Base-by-base conservation (phyloP, 2,888 invertebrate species). In the Lepidochitona cinerea region DNA sequence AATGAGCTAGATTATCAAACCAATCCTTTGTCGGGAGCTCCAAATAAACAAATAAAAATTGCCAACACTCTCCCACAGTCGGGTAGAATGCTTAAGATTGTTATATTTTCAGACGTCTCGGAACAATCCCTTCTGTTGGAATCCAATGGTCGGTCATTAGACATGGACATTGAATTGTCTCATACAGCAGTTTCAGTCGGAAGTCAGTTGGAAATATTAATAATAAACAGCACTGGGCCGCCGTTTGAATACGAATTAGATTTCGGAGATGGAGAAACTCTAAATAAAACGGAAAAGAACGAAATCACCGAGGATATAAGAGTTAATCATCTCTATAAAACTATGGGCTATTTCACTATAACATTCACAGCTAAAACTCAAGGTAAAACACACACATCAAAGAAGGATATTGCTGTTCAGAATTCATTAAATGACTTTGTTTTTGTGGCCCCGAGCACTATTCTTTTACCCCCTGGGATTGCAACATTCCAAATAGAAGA, bases 161-260 rank as follows among this genome's bases (percentile, higher is more conserved):
- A n/a, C 23, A 49, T 49, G 23, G 49, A 7, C 18, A n/a, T 49
- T 18, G 18, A 2, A 1, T 23, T 49, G n/a, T 49, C 49, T 7
- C 18, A 2, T 7, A 49, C 18, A n/a, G 14, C 32, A 29, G 59
- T 59, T 12, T 14, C 12, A 29, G 59, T 14, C 4, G 59, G 9
- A 18, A 4, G 4, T 14, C 29, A 59, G 29, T 23, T 59, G 12
- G 23, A 59, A 59, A 26, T 26, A 29, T 12, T 7, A 4, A 23
- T 59, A 4, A 12, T 14, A 29, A 18, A 26, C 26, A 59, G 54
- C 7, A 59, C 68, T 49, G 84, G 81, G 0, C 77, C 80, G 23
- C 76, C 81, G 54, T 72, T 77, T 32, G 72, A 70, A 33, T 81
- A 81, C 64, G n/a, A 69, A 4, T 76, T 77, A 49, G 71, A 71